Evolutionary conservation across 2,113 vertebrate genomes (phyloP), one percentile per base, ranked within the genome.

Genomic region (Thalassarche chlororhynchos): DNA sequence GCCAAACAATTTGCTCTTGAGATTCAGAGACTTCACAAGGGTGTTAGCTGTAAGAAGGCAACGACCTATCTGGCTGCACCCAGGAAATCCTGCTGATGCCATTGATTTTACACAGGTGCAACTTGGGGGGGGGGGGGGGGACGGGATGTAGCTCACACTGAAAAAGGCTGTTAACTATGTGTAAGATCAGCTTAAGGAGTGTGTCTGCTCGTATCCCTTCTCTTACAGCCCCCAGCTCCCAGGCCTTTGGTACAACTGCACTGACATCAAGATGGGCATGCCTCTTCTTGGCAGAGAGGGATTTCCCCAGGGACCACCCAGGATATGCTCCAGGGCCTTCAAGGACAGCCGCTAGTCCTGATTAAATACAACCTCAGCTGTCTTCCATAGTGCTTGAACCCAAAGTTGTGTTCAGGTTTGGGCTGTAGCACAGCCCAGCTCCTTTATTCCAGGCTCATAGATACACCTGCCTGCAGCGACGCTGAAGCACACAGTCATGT

Each of bases 401-500:
- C 51, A 31, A 19, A 52, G 51, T 6, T 25, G 29, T 26, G 31
- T 20, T 40, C 34, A 12, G 62, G 26, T 80, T 57, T 69, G 55
- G 34, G 70, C 38, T 42, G 29, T 29, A 64, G 62, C 32, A 12
- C 55, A 69, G 62, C 69, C 32, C 34, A 31, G 34, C 24, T 64
- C 55, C 42, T 31, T 62, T 51, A 44, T 36, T 52, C 5, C 14
- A 29, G 44, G 42, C 32, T 75, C 10, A 10, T 19, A 28, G 68
- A 8, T 46, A 17, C 8, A 46, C 13, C 42, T 57, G 49, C 62
- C 20, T 51, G 12, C 17, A 32, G 76, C 1, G 1, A 19, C 0
- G 3, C 69, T 31, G 47, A 44, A 42, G 31, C 1, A 3, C 8
- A 4, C 4, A 4, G 38, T 65, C 4, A 0, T 21, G 38, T 20